phyloP scores from a whole-genome alignment of 2,888 invertebrate genomes.

The Ctena decussata region DNA sequence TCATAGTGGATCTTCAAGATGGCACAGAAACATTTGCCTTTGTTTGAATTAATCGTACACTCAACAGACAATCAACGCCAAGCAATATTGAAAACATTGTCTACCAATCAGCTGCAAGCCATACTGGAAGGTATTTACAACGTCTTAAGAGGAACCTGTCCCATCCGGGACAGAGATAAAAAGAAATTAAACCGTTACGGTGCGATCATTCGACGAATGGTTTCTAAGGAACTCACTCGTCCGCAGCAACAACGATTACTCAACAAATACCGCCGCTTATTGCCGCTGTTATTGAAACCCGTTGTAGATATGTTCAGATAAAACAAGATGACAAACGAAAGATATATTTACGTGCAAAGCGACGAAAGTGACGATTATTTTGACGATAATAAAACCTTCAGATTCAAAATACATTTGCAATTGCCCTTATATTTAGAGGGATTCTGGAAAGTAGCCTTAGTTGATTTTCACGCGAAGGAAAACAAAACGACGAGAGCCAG shows the following conservation, averaged over 20 bases:
- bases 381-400: background rate
- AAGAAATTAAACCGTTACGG: slow-evolving; percentile 19
- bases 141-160: slow-evolving; percentile 35
- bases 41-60: slow-evolving; percentile 4
- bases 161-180: slow-evolving; percentile 24
- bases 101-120: background rate
- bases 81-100: slow-evolving; percentile 1
- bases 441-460: slow-evolving; percentile 41
- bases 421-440: slow-evolving; percentile 22
- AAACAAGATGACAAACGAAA: slow-evolving; percentile 12
- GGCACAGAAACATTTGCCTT: background rate
- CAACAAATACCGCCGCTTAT: background rate
- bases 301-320: background rate
- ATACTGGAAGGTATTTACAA: slow-evolving; percentile 34
- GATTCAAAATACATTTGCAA: slow-evolving; percentile 42
- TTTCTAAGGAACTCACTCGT: background rate
- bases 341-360: background rate
- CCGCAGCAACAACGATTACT: slow-evolving; percentile 2
- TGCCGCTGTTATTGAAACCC: slow-evolving; percentile 6
- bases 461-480: slow-evolving; percentile 37
- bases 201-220: slow-evolving; percentile 28
- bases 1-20: background rate
- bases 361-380: background rate
- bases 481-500: background rate
- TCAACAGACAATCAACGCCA: slow-evolving; percentile 7